phyloP scores from a whole-genome alignment of 2,888 invertebrate species.

The Desoria tigrina region DNA sequence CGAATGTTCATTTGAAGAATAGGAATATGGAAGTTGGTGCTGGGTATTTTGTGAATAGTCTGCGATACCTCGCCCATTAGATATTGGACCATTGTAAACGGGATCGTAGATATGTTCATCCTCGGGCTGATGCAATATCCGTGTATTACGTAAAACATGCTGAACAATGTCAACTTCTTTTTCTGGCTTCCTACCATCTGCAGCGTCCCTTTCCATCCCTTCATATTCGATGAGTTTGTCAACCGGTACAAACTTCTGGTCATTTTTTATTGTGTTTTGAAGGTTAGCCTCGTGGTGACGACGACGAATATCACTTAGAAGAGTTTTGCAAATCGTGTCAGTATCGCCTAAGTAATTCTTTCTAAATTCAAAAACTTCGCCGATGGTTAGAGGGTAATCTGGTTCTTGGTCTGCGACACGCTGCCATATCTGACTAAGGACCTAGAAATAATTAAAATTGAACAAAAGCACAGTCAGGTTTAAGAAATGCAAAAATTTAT shows the following conservation, averaged over 20 bases:
- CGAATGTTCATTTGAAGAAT: not conserved
- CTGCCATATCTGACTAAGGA: slow-evolving; percentile 76
- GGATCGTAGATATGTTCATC: slow-evolving; percentile 43
- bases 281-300: slow-evolving; percentile 48
- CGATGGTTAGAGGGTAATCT: slow-evolving; percentile 63
- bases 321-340: slow-evolving; percentile 56
- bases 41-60: not conserved
- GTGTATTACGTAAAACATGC: slow-evolving; percentile 23
- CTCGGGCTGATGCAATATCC: slow-evolving; percentile 25
- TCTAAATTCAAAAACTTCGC: slow-evolving; percentile 68
- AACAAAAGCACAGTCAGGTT: too few relatives aligned
- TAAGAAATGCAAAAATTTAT: too few relatives aligned
- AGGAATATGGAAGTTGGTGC: not conserved
- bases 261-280: slow-evolving; percentile 21
- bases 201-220: slow-evolving; percentile 1
- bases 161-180: slow-evolving; percentile 18
- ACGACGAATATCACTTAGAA: slow-evolving; percentile 52
- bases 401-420: slow-evolving; percentile 62
- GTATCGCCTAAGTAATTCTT: slow-evolving; percentile 62
- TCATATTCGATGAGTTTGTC: slow-evolving; percentile 43
- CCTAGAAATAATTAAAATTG: slow-evolving; percentile 59
- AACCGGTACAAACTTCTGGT: slow-evolving; percentile 34
- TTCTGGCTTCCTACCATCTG: not conserved
- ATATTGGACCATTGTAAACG: slow-evolving; percentile 24
- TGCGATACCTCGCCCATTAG: not conserved